phyloP scores from a whole-genome alignment of 1,140 invertebrate genomes.

The Nymphalis io region DNA sequence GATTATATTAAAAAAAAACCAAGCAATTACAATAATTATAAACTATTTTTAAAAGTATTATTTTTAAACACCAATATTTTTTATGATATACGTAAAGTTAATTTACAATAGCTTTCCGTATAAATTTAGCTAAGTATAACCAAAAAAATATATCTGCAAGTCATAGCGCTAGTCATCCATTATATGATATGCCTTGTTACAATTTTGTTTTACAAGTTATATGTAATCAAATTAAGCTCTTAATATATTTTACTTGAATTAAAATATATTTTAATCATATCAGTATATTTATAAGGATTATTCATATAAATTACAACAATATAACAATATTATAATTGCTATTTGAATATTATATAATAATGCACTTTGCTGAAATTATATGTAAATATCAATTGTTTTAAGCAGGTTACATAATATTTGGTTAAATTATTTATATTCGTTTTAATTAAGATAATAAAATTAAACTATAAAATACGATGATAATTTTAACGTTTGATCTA shows the following conservation, averaged over 20 bases:
- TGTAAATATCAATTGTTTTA: background rate
- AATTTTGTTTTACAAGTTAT: background rate
- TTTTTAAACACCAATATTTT: no score
- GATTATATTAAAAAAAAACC: no score
- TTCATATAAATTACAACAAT: background rate
- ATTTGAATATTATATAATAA: background rate
- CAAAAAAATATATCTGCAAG: no score
- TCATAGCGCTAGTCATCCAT: background rate
- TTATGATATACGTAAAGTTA: no score
- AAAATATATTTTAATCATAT: constrained; percentile 8
- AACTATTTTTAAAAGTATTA: no score
- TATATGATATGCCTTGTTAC: background rate
- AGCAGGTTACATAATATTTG: background rate
- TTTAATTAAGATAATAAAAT: constrained; percentile 4
- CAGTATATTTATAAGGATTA: background rate
- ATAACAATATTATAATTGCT: background rate
- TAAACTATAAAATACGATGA: constrained; percentile 3
- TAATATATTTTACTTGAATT: constrained; percentile 4
- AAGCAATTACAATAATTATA: no score
- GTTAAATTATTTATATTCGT: background rate
- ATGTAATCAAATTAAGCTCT: background rate
- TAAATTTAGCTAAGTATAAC: no score
- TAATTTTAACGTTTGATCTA: background rate
- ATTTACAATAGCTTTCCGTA: no score
- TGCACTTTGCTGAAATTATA: background rate